A percentile compares a stretch with the other conserved stretches of the same genome.
phyloP scores from a whole-genome alignment of 2,888 invertebrate genomes.

The Dynastes hyllus region DNA sequence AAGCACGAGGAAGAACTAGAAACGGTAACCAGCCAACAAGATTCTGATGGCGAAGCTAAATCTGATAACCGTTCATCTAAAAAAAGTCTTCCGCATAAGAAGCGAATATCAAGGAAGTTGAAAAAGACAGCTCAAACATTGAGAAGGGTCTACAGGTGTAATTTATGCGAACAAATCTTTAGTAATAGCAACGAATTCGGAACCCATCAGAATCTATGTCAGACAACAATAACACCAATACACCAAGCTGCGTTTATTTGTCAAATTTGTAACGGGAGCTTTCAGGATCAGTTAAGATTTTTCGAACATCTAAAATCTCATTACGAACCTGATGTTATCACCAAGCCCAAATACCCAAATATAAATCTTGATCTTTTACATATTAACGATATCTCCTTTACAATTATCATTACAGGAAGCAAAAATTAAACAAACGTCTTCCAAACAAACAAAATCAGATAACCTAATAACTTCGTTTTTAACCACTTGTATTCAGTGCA shows the following conservation, averaged over 20 bases:
- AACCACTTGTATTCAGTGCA: slow-evolving; percentile 68
- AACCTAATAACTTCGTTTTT: slow-evolving; percentile 65
- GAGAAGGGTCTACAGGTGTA: slow-evolving; percentile 69
- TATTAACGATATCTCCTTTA: slow-evolving; percentile 23
- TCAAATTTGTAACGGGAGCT: slow-evolving; percentile 85
- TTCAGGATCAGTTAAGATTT: slow-evolving; percentile 86
- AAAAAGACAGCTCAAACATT: slow-evolving; percentile 72
- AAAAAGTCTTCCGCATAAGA: slow-evolving; percentile 89
- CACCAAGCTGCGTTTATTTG: slow-evolving; percentile 78
- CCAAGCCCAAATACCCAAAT: too few relatives aligned
- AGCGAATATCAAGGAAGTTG: slow-evolving; percentile 86
- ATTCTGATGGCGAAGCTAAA: slow-evolving; percentile 67
- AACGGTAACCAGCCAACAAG: slow-evolving; percentile 55
- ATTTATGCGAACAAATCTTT: slow-evolving; percentile 71
- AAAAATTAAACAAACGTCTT: slow-evolving; percentile 39
- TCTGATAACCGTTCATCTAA: slow-evolving; percentile 70
- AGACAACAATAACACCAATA: slow-evolving; percentile 67
- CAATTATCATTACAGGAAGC: slow-evolving; percentile 9
- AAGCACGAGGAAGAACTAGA: slow-evolving; percentile 64
- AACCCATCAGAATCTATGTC: slow-evolving; percentile 73
- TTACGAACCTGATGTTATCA: slow-evolving; percentile 77
- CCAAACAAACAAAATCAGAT: slow-evolving; percentile 54
- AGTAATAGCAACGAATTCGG: slow-evolving; percentile 68
- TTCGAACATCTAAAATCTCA: slow-evolving; percentile 89
- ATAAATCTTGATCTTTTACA: not conserved